These are phyloP conservation scores for Hylaeus volcanicus DNA, from an alignment of 1,140 invertebrate genomes.

Conservation along the genomic window DNA sequence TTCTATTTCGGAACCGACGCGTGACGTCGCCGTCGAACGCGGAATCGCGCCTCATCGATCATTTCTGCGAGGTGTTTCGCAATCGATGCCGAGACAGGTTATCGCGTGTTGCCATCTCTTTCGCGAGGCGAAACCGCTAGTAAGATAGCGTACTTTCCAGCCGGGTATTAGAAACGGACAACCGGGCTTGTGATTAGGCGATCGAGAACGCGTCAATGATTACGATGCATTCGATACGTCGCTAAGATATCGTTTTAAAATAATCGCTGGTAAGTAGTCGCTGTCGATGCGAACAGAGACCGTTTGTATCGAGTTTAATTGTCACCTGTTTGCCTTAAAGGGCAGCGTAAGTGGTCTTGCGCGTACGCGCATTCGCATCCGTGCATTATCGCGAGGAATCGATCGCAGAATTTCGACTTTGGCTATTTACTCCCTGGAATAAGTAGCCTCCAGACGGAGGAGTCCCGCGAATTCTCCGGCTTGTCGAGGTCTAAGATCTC, in stretches of 20 bases:
- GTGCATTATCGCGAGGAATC: too few species aligned
- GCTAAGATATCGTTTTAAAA: not conserved
- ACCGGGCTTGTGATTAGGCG: conserved; percentile 13
- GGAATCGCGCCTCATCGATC: conserved; percentile 27
- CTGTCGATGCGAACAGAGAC: not conserved
- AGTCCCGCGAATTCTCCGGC: too few species aligned
- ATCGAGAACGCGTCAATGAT: conserved; percentile 15
- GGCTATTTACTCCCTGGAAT: too few species aligned
- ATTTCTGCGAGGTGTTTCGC: conserved; percentile 5
- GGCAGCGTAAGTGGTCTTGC: not conserved
- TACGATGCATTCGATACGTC: not conserved
- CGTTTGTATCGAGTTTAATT: not conserved
- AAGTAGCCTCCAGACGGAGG: too few species aligned
- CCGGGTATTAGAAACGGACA: not conserved
- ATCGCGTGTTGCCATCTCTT: too few species aligned
- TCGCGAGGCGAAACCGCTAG: too few species aligned
- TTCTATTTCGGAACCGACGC: conserved; percentile 18
- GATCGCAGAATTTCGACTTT: too few species aligned
- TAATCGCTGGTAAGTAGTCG: not conserved
- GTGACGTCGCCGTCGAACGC: conserved; percentile 5
- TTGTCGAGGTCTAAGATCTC: too few species aligned
- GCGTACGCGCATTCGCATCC: too few species aligned
- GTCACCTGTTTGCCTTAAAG: not conserved
- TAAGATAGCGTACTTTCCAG: not conserved
- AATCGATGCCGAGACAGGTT: not conserved